Percentiles rank a stretch among this genome's conserved stretches.
These are phyloP conservation scores for Gadopsis bispinosus DNA, from an alignment of 2,797 vertebrate genomes.

Conservation along the genomic window DNA sequence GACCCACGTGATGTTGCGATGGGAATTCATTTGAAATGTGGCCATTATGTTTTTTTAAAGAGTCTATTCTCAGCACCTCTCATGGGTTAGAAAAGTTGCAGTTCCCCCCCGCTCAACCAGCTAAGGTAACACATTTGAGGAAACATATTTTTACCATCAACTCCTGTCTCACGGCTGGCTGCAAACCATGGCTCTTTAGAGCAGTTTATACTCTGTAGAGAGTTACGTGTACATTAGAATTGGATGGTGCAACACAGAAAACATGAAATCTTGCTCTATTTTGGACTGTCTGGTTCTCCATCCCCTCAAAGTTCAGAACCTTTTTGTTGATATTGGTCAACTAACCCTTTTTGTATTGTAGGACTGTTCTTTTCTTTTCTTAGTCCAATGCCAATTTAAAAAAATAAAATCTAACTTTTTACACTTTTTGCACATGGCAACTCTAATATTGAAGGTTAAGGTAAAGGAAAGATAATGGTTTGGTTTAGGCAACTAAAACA, in stretches of 20 bases:
- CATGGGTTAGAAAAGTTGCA: background rate
- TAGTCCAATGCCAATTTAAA: too few relatives aligned
- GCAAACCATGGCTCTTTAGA: background rate
- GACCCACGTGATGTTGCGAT: background rate
- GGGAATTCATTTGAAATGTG: conserved; percentile 12
- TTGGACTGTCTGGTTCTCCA: background rate
- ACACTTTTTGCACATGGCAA: background rate
- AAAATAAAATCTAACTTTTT: too few relatives aligned
- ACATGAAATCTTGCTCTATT: background rate
- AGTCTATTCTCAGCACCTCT: conserved; percentile 16
- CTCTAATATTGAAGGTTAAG: background rate
- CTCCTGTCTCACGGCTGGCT: background rate
- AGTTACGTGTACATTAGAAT: background rate
- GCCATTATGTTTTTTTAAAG: conserved; percentile 1
- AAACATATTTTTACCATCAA: background rate
- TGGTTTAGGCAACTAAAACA: too few relatives aligned
- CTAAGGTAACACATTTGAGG: conserved; percentile 3
- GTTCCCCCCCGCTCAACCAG: background rate
- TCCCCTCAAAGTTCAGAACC: background rate
- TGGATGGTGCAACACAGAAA: background rate
- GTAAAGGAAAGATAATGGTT: background rate
- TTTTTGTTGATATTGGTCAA: background rate
- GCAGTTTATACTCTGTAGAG: background rate
- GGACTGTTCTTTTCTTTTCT: background rate
- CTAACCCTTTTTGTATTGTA: background rate